Evolutionary conservation across 2,113 vertebrate genomes (phyloP).

Genomic region (Bambusicola thoracicus): DNA sequence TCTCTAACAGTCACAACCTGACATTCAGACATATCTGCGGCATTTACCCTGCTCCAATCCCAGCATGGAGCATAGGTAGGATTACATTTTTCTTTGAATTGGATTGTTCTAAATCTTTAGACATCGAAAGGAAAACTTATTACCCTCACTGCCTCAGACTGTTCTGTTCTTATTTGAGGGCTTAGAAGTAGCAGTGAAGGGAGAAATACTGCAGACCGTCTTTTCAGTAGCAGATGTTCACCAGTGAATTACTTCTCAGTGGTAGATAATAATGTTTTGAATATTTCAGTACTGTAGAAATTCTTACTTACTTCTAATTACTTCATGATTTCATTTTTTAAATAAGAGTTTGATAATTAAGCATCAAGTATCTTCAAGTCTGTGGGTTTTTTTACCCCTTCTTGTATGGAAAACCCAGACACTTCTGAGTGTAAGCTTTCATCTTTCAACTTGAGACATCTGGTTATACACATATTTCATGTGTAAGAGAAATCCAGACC

Average conservation of each 20-base stretch:
- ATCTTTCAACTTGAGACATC: background rate
- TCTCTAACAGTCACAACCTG: slow-evolving; percentile 60
- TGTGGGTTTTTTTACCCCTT: background rate
- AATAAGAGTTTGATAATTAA: background rate
- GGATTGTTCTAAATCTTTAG: slow-evolving; percentile 44
- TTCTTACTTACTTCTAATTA: background rate
- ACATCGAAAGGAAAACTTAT: background rate
- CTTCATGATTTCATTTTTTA: background rate
- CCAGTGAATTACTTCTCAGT: background rate
- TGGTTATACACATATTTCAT: background rate
- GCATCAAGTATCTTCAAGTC: background rate
- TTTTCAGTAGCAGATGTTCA: background rate
- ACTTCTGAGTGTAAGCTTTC: background rate
- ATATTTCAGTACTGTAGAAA: background rate
- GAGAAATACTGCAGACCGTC: background rate
- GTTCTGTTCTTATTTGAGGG: background rate
- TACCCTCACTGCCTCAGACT: background rate
- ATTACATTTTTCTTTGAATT: slow-evolving; percentile 36
- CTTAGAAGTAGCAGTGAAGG: background rate
- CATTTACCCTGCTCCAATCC: slow-evolving; percentile 44
- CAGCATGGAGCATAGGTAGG: slow-evolving; percentile 20
- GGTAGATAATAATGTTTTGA: background rate
- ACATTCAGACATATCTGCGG: slow-evolving; percentile 53
- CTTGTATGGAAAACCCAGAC: background rate
- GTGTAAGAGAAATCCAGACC: background rate